phyloP scores from a whole-genome alignment of 2,797 vertebrate species.

The Myotis myotis region DNA sequence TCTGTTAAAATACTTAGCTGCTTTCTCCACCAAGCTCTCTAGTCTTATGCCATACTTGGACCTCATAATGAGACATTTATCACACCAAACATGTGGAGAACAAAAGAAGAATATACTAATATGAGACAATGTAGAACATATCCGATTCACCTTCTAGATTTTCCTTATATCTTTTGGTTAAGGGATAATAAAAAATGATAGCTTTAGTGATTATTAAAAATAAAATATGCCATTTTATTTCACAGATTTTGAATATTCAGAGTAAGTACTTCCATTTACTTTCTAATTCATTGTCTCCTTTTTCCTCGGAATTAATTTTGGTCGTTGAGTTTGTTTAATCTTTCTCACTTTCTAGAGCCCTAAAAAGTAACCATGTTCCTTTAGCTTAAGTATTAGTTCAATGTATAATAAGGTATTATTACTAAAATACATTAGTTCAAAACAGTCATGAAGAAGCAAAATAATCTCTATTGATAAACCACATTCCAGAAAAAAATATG shows the following conservation, averaged over 20 bases:
- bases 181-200: neutral
- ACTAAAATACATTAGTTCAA: neutral
- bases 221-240: neutral
- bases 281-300: neutral
- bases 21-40: conserved; percentile 25
- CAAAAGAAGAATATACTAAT: neutral
- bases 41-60: neutral
- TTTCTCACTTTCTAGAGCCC: neutral
- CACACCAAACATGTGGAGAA: neutral
- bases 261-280: neutral
- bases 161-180: neutral
- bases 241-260: neutral
- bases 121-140: neutral
- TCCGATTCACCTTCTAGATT: neutral
- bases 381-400: neutral
- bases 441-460: neutral
- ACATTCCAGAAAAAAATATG: neutral
- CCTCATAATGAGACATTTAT: conserved; percentile 22
- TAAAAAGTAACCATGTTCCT: neutral
- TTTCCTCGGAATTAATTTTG: neutral
- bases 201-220: neutral
- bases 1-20: conserved; percentile 29
- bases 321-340: neutral
- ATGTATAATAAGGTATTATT: neutral
- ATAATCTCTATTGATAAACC: neutral